phyloP scores from a whole-genome alignment of 2,888 invertebrate species.

The Papilio protenor region DNA sequence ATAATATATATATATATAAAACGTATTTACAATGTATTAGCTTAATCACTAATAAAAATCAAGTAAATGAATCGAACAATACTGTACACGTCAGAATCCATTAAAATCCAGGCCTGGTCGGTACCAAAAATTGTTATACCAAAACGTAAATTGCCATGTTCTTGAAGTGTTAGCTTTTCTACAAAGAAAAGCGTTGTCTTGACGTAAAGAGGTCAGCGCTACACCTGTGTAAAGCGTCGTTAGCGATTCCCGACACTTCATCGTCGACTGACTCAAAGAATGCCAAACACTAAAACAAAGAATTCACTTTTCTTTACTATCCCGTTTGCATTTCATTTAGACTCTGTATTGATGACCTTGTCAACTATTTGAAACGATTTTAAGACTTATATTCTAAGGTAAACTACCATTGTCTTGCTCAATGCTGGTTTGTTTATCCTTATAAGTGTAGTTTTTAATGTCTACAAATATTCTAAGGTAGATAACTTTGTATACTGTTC shows the following conservation, averaged over 20 bases:
- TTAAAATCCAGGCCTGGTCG: neutral
- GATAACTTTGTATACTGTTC: neutral
- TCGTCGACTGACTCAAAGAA: constrained; percentile 9
- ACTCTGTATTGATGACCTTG: constrained; percentile 23
- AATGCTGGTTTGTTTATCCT: too few species aligned
- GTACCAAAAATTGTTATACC: neutral
- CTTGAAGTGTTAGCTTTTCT: neutral
- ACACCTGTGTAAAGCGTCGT: constrained; percentile 6
- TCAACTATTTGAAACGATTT: neutral
- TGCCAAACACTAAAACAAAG: constrained; percentile 29
- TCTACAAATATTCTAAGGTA: too few species aligned
- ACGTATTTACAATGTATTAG: neutral
- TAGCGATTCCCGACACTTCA: constrained; percentile 33
- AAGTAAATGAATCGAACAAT: neutral
- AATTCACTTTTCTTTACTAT: neutral
- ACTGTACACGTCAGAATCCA: neutral
- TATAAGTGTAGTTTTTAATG: too few species aligned
- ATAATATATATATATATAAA: too few species aligned
- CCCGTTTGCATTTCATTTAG: constrained; percentile 34
- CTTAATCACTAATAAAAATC: neutral
- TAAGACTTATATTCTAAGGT: neutral
- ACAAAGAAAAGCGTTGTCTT: neutral
- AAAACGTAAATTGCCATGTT: neutral
- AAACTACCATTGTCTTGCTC: too few species aligned
- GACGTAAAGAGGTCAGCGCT: constrained; percentile 19